phyloP scores from a whole-genome alignment of 2,113 vertebrate species.

The Larimichthys polyactis region DNA sequence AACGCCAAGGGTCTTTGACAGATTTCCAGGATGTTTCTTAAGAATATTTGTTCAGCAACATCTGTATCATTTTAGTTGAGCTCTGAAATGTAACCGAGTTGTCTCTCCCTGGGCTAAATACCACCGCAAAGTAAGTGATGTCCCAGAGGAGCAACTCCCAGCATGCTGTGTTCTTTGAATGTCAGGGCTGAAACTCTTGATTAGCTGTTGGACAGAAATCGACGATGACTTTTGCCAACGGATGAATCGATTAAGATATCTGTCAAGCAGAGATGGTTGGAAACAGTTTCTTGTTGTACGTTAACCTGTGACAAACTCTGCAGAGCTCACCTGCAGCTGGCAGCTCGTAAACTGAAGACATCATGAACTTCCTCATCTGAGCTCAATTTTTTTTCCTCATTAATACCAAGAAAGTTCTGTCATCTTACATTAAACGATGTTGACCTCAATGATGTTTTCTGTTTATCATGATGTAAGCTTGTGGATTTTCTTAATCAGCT shows the following conservation, averaged over 20 bases:
- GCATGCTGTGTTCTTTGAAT: too few relatives aligned
- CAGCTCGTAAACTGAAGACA: background rate
- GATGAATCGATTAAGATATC: background rate
- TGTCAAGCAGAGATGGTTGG: background rate
- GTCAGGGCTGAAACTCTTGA: background rate
- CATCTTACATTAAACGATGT: background rate
- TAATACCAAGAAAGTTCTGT: background rate
- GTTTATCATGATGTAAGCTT: too few relatives aligned
- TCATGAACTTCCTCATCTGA: background rate
- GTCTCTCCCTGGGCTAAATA: too few relatives aligned
- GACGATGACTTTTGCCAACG: background rate
- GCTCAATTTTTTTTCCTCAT: background rate
- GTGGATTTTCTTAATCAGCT: background rate
- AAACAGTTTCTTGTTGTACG: background rate
- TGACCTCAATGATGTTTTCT: background rate
- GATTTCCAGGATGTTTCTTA: background rate
- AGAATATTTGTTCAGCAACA: background rate
- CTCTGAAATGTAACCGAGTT: background rate
- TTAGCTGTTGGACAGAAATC: background rate
- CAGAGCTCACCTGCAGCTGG: too few relatives aligned
- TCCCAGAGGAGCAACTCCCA: background rate
- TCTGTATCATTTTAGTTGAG: background rate
- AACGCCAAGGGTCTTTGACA: background rate
- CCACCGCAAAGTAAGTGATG: background rate
- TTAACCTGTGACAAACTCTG: background rate